Percentiles rank a stretch among this genome's conserved stretches.
Evolutionary conservation across 1,140 invertebrate genomes (phyloP).

Genomic region (Diorhabda elongata): DNA sequence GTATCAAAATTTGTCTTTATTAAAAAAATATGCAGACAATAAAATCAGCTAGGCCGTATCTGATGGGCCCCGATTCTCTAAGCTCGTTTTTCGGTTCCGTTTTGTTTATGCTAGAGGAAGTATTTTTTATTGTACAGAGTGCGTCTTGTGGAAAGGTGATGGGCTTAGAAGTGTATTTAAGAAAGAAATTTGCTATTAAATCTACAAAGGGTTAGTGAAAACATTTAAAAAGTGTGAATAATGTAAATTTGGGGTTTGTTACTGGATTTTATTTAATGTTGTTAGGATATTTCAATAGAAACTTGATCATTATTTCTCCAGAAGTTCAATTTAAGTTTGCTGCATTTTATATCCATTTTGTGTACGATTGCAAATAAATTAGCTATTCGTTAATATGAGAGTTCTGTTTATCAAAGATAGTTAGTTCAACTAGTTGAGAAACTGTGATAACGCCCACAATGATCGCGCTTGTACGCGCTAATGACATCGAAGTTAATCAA

Average conservation of each 20-base stretch:
- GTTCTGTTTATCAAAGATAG: background rate
- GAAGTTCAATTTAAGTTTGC: background rate
- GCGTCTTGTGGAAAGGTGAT: background rate
- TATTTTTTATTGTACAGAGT: slow-evolving; percentile 1
- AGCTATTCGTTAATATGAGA: background rate
- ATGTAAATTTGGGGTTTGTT: background rate
- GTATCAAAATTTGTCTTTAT: too few species aligned
- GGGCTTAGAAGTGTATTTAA: slow-evolving; percentile 2
- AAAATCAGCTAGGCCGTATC: too few species aligned
- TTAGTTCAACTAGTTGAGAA: too few species aligned
- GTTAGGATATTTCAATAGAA: background rate
- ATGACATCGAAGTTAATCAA: too few species aligned
- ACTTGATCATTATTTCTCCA: background rate
- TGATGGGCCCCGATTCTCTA: background rate
- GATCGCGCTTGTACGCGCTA: too few species aligned
- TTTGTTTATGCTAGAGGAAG: background rate
- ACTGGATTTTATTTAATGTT: background rate
- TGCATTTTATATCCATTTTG: background rate
- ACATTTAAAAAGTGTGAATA: background rate
- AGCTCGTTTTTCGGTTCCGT: background rate
- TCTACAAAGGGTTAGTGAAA: background rate
- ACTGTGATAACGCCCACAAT: too few species aligned
- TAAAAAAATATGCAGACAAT: too few species aligned
- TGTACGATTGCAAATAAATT: background rate
- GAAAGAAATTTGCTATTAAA: slow-evolving; percentile 1